Percentiles rank a stretch among this genome's conserved stretches.
These are phyloP conservation scores for Smutsia temminckii DNA, from an alignment of 2,797 vertebrate genomes.

Conservation along the genomic window DNA sequence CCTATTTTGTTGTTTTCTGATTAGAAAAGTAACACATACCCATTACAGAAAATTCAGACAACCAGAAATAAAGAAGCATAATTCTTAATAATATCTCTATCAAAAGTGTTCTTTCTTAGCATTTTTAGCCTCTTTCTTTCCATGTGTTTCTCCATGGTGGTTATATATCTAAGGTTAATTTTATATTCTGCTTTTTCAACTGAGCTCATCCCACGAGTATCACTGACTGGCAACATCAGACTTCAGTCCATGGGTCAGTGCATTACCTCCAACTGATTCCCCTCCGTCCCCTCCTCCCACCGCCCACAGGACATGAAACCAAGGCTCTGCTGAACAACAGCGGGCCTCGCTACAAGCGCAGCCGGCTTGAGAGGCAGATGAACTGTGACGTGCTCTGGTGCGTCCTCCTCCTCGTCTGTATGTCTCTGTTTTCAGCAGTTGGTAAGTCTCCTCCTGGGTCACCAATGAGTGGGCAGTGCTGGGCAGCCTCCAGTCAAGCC, in stretches of 20 bases:
- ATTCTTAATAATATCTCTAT: background rate
- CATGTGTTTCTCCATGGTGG: background rate
- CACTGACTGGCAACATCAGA: rapidly evolving
- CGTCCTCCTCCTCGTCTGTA: slow-evolving; percentile 94
- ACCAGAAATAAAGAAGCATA: background rate
- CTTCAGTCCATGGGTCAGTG: background rate
- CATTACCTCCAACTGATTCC: too few species aligned
- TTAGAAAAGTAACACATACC: background rate
- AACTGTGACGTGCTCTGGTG: slow-evolving; percentile 98
- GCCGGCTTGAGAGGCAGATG: slow-evolving; percentile 97
- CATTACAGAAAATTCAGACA: background rate
- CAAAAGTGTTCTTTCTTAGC: background rate
- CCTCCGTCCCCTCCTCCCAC: too few species aligned
- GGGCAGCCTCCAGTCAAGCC: background rate
- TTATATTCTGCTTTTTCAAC: background rate
- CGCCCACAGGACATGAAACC: slow-evolving; percentile 93
- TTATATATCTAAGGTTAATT: background rate
- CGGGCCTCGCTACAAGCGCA: slow-evolving; percentile 97
- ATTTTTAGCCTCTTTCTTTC: background rate
- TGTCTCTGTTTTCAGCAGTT: slow-evolving; percentile 95
- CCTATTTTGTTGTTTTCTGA: background rate
- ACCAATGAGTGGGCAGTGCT: background rate
- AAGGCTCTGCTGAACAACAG: slow-evolving; percentile 99
- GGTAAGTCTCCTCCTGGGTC: slow-evolving; percentile 86
- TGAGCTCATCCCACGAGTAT: rapidly evolving